Base-by-base conservation (phyloP, 2,888 invertebrate species). In the Tachystola acroxantha region DNA sequence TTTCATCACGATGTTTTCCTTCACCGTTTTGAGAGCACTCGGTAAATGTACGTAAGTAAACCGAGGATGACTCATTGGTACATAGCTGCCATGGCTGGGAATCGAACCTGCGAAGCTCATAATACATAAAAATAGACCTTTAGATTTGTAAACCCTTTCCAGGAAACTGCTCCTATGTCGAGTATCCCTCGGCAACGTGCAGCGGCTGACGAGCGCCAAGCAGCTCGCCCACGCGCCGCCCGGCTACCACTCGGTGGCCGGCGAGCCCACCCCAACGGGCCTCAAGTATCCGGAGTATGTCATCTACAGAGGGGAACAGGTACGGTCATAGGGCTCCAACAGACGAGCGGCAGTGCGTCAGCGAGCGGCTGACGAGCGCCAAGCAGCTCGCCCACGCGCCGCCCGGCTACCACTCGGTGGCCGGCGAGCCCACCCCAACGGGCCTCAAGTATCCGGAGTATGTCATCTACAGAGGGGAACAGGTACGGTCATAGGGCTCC, bases 401-500 rank as follows among this genome's bases (percentile, higher is more conserved):
- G 1, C 30, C 30, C n/a, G 30, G 30, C 16, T 16, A 7, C 19
- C 31, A 31, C 14, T 19, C 19, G 13, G 19, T 31, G 3, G 16
- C 9, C 6, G 31, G 19, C 1, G 10, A 10, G 3, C 31, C 31
- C n/a, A 10, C 19, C 7, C 9, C 22, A 3, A 11, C 10, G n/a
- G 3, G 7, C 2, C 13, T 28, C 10, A 31, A 19, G 19, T 31
- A 20, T 11, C 95, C 96, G 1, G 96, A 96, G 79, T 96, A 95
- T 69, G 96, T 96, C 11, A 94, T 96, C 12, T 96, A 96, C 67
- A 88, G 96, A 41, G 96, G 96, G 20, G 96, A 96, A 80, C 94
- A 34, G 10, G 14, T 34, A n/a, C 14, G 22, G 6, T 20, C 20
- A n/a, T n/a, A n/a, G n/a, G n/a, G n/a, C n/a, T n/a, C n/a, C n/a